A percentile compares a stretch with the other conserved stretches of the same genome.
These are phyloP conservation scores for Andrena dorsata DNA, from an alignment of 2,888 invertebrate species.

Conservation along the genomic window DNA sequence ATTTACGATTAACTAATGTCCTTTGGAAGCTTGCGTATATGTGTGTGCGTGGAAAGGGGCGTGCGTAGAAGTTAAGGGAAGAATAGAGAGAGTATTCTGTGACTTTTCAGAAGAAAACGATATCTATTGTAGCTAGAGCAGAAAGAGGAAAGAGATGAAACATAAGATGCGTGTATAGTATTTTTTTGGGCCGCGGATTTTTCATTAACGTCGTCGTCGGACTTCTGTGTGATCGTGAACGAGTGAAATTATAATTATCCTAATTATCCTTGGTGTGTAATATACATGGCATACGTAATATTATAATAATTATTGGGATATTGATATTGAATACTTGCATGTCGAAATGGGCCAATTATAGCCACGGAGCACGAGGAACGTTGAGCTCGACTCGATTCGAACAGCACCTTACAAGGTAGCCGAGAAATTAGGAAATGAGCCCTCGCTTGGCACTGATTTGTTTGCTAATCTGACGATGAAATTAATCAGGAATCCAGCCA, in stretches of 20 bases:
- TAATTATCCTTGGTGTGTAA: neutral
- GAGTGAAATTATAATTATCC: constrained; percentile 10
- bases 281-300: constrained; percentile 4
- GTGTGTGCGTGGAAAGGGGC: constrained; percentile 39
- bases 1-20: constrained; percentile 41
- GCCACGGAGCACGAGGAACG: neutral
- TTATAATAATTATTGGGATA: constrained; percentile 4
- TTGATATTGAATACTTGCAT: neutral
- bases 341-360: neutral
- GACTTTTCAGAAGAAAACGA: constrained; percentile 9
- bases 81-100: neutral
- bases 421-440: neutral
- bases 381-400: neutral
- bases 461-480: constrained; percentile 30
- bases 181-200: constrained; percentile 49
- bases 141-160: neutral
- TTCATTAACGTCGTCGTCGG: constrained; percentile 51
- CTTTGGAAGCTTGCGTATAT: constrained; percentile 50
- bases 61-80: constrained; percentile 27
- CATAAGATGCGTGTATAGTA: constrained; percentile 40
- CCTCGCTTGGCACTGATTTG: neutral
- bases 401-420: neutral
- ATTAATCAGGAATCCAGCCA: constrained; percentile 40
- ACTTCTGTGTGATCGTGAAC: constrained; percentile 6
- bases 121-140: constrained; percentile 15